Percentiles rank a stretch among this genome's conserved stretches.
These are phyloP conservation scores for Martes flavigula DNA, from an alignment of 2,797 vertebrate genomes.

Conservation along the genomic window DNA sequence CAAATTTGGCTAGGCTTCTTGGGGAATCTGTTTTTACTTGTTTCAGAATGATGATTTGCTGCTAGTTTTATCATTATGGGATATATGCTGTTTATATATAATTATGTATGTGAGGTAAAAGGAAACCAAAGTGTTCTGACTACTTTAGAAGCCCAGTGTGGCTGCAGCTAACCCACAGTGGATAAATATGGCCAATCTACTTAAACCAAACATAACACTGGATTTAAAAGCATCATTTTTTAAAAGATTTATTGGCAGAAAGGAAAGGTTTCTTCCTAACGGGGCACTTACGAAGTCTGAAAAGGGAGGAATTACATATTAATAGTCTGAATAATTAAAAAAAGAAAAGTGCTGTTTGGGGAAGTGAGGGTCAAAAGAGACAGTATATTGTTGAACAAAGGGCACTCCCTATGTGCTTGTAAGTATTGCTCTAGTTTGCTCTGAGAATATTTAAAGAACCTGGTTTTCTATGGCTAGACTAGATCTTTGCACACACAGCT, in stretches of 20 bases:
- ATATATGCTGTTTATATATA: neutral
- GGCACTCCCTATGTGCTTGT: neutral
- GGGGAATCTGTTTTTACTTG: constrained; percentile 4
- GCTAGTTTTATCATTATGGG: neutral
- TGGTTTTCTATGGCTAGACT: neutral
- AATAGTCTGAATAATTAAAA: neutral
- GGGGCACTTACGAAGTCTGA: neutral
- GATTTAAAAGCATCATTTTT: constrained; percentile 2
- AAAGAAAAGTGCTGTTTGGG: neutral
- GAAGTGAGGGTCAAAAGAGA: neutral
- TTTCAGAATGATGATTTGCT: constrained; percentile 24
- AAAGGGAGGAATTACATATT: neutral
- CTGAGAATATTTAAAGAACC: neutral
- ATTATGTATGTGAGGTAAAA: constrained; percentile 7
- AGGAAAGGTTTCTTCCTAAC: neutral
- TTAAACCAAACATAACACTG: neutral
- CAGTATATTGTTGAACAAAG: neutral
- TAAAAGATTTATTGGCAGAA: neutral
- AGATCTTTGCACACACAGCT: neutral
- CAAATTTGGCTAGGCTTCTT: constrained; percentile 1
- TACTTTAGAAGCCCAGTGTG: neutral
- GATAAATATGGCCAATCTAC: neutral
- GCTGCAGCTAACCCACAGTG: neutral
- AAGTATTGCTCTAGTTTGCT: neutral
- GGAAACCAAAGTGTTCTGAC: neutral